A percentile compares a stretch with the other conserved stretches of the same genome.
Conservation (phyloP, 2,113 vertebrate species). For the Ceyx cyanopectus region DNA sequence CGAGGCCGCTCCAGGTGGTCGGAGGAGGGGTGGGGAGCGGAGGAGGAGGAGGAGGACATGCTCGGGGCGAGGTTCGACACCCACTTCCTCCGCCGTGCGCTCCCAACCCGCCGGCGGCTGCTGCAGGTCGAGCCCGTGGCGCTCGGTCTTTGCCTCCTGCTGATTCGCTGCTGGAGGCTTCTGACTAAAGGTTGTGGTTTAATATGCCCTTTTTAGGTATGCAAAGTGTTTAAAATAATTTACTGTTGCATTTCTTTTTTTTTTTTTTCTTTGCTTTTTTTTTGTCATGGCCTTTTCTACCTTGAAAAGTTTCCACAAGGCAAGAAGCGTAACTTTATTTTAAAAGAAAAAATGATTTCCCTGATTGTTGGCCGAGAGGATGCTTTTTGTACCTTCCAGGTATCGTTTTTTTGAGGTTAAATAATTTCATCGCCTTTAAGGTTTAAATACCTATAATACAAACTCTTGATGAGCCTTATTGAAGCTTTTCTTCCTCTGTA, state of each 20-base stretch:
- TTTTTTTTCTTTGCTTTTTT: neutral
- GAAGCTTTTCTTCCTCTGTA: too few relatives aligned
- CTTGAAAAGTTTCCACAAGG: constrained; percentile 29
- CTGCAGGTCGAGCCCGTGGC: constrained; percentile 60
- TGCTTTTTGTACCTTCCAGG: neutral
- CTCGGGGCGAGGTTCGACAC: constrained; percentile 73
- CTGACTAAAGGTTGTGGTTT: constrained; percentile 78
- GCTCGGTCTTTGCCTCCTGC: constrained; percentile 48
- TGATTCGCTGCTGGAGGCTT: constrained; percentile 71
- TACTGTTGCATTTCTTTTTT: constrained; percentile 18
- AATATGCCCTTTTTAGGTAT: constrained; percentile 75
- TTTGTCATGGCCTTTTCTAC: constrained; percentile 17
- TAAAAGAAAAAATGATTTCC: neutral
- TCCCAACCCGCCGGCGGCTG: constrained; percentile 66
- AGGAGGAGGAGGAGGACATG: constrained; percentile 68
- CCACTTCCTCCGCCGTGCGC: constrained; percentile 85
- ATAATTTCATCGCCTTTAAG: neutral
- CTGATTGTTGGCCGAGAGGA: neutral
- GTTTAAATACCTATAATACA: neutral
- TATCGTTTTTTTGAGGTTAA: neutral
- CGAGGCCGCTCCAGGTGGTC: constrained; percentile 88
- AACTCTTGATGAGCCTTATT: neutral
- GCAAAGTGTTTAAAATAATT: constrained; percentile 58
- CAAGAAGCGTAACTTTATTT: neutral
- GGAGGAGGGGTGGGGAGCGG: constrained; percentile 66